A percentile compares a stretch with the other conserved stretches of the same genome.
These are phyloP conservation scores for Carposina sasakii DNA, from an alignment of 1,140 invertebrate genomes.

Conservation along the genomic window DNA sequence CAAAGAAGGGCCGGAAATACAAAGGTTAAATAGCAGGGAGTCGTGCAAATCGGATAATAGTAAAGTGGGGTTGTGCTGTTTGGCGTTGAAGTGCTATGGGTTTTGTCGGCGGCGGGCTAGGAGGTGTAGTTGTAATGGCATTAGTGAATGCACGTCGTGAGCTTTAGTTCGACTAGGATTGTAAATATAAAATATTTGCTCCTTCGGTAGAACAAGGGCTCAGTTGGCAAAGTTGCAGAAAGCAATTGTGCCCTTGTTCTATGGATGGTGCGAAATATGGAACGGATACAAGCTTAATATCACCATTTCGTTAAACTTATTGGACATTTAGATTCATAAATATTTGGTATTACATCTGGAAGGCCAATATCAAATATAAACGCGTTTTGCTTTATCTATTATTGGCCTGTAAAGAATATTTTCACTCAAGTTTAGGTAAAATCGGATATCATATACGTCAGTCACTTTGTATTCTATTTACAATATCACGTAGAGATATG, in stretches of 20 bases:
- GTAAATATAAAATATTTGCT: neutral
- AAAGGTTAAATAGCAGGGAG: conserved; percentile 52
- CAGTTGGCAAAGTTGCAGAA: conserved; percentile 1
- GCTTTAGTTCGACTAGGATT: conserved; percentile 16
- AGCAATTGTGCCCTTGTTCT: conserved; percentile 1
- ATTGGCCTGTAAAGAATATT: no score
- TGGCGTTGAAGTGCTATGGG: conserved; percentile 56
- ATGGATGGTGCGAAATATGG: no score
- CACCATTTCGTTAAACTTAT: no score
- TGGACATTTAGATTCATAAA: no score
- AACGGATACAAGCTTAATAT: no score
- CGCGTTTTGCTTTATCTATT: no score
- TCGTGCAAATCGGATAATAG: conserved; percentile 50
- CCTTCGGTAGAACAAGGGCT: conserved; percentile 1
- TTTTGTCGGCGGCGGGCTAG: conserved; percentile 50
- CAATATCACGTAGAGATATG: no score
- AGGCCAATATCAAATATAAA: no score
- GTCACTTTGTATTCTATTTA: no score
- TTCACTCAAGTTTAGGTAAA: no score
- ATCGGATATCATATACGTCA: no score
- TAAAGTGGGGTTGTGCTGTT: conserved; percentile 52
- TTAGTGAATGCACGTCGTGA: conserved; percentile 49
- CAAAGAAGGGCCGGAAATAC: conserved; percentile 26
- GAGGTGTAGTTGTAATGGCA: conserved; percentile 47
- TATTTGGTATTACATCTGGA: no score